Evolutionary conservation across 2,888 invertebrate genomes (phyloP), one percentile per base, ranked within the genome.

Genomic region (Drosophila subsilvestris): DNA sequence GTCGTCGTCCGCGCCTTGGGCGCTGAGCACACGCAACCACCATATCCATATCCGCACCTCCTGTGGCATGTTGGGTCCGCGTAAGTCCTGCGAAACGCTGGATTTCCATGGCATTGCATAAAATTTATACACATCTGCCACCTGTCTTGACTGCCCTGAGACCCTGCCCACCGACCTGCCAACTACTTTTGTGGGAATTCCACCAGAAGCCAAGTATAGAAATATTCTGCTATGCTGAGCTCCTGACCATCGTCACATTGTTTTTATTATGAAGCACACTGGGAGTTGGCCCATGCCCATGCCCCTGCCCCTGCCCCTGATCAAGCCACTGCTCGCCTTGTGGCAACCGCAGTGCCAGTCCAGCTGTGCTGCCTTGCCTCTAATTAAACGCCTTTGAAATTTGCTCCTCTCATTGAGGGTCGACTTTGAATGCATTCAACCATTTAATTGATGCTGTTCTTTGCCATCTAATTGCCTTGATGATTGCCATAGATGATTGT

Each of bases 11-110:
- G 69, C 74, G 70, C 77, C 72, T 67, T 56, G 55, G 48, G 67
- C 73, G 47, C 58, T 17, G 22, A 62, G 56, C 57, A 63, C 87
- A 79, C 85, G 82, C 81, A 84, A 87, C 74, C 78, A 69, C 86
- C 37, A 77, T 66, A 32, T 43, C 29, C 63, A 63, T 63, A 43
- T 50, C 29, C 63, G 32, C 32, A 27, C 63, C 58, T 29, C 10
- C 32, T 48, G 49, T 85, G 68, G 75, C 88, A 86, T 86, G 83
- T 86, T 74, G 75, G 74, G 65, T 63, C 67, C 79, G 76, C 83
- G 78, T 82, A 87, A 82, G 86, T 85, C 75, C 74, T 74, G 69
- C 63, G 65, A 78, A 72, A 73, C 73, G 72, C 74, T 66, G 51
- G 60, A 45, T 67, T 77, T 62, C 57, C 75, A 60, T 66, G 55